These are phyloP conservation scores for Neoniphon sammara DNA, from an alignment of 2,797 vertebrate species.

Conservation along the genomic window DNA sequence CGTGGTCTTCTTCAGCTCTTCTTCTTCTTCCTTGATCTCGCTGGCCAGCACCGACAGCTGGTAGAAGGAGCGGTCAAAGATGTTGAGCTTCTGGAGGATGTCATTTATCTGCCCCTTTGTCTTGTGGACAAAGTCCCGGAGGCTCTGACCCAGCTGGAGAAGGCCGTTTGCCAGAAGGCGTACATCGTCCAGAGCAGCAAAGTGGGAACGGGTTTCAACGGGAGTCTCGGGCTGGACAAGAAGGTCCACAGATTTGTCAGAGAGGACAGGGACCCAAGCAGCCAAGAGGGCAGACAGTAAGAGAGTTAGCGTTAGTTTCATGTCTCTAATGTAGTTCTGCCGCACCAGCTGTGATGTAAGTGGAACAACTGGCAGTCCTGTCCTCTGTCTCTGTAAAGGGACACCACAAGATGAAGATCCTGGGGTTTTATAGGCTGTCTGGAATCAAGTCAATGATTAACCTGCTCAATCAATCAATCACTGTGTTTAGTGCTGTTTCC, in stretches of 20 bases:
- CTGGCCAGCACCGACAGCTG: constrained; percentile 88
- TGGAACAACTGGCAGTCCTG: constrained; percentile 18
- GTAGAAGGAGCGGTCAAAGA: constrained; percentile 90
- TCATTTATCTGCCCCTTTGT: constrained; percentile 92
- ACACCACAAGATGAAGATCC: constrained; percentile 16
- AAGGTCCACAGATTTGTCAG: constrained; percentile 63
- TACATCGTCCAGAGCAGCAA: constrained; percentile 91
- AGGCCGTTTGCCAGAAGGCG: constrained; percentile 90
- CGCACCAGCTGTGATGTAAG: constrained; percentile 35
- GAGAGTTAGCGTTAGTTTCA: constrained; percentile 74
- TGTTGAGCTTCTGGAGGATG: constrained; percentile 92
- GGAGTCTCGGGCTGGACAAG: constrained; percentile 3
- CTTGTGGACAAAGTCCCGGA: constrained; percentile 94
- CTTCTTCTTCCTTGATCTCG: constrained; percentile 92
- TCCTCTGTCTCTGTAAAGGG: constrained; percentile 16
- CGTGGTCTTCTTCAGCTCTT: constrained; percentile 90
- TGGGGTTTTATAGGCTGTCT: constrained; percentile 53
- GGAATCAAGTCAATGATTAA: constrained; percentile 69
- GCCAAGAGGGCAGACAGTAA: constrained; percentile 73
- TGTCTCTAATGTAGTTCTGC: constrained; percentile 62
- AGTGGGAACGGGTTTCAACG: constrained; percentile 81
- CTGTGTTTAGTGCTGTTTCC: background rate
- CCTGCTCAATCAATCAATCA: constrained; percentile 33
- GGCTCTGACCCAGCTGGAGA: constrained; percentile 92
- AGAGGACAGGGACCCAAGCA: constrained; percentile 71